These are phyloP conservation scores for Bufo gargarizans DNA, from an alignment of 2,113 vertebrate species.

Conservation along the genomic window DNA sequence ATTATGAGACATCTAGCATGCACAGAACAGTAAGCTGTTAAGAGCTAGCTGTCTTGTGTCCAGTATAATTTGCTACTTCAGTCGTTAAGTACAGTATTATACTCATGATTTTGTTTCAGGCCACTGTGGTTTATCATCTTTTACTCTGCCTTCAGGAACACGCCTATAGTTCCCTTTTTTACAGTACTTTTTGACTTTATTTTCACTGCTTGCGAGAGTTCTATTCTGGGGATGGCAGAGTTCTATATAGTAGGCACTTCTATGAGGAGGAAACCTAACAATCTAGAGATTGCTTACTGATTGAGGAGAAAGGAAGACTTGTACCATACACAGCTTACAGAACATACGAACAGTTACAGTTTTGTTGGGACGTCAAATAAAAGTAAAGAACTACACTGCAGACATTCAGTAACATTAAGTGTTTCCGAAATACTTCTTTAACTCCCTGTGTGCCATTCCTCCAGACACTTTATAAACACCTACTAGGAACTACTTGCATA, in stretches of 20 bases:
- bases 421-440: conserved; percentile 37
- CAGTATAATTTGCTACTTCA: neutral
- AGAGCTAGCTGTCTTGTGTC: neutral
- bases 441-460: neutral
- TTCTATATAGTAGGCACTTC: conserved; percentile 24
- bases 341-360: conserved; percentile 30
- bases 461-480: neutral
- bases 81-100: neutral
- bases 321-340: neutral
- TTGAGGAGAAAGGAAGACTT: conserved; percentile 23
- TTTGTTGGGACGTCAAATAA: conserved; percentile 34
- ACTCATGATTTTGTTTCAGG: neutral
- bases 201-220: neutral
- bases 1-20: neutral
- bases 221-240: neutral
- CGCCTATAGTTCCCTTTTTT: neutral
- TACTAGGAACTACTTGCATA: neutral
- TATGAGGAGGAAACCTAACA: conserved; percentile 1
- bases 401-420: conserved; percentile 17
- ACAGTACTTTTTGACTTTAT: neutral
- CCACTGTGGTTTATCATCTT: neutral
- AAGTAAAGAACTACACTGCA: conserved; percentile 20
- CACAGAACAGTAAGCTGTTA: neutral
- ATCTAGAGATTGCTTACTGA: neutral
- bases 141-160: no score